Evolutionary conservation across 2,113 vertebrate species (phyloP).

Genomic region (Syngnathus floridae): DNA sequence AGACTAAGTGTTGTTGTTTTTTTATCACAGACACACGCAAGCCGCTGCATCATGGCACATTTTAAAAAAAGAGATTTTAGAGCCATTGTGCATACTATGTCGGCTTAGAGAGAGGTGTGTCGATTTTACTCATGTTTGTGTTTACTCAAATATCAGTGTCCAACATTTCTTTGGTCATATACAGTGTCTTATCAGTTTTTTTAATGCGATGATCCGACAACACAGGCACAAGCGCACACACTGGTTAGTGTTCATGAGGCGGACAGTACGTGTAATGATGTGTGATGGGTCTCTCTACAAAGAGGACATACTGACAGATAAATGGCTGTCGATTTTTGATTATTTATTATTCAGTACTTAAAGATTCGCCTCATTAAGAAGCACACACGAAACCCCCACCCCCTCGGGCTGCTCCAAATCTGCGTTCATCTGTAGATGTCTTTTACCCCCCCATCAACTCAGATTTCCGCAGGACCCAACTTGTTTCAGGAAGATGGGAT

Average conservation of each 20-base stretch:
- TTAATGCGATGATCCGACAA: not conserved
- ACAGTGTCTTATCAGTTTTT: not conserved
- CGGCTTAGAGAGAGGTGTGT: too few species aligned
- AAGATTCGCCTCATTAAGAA: conserved; percentile 99
- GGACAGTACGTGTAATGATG: conserved; percentile 93
- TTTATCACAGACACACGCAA: too few species aligned
- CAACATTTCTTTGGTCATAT: too few species aligned
- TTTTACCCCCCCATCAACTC: conserved; percentile 83
- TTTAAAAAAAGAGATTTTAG: too few species aligned
- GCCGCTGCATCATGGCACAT: too few species aligned
- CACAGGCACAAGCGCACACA: conserved; percentile 16
- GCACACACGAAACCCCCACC: conserved; percentile 25
- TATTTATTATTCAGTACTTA: conserved; percentile 99
- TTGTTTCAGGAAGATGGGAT: too few species aligned
- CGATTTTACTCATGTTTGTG: not conserved
- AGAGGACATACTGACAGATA: conserved; percentile 92
- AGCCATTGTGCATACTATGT: too few species aligned
- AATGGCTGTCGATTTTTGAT: conserved; percentile 99
- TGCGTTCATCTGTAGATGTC: conserved; percentile 91
- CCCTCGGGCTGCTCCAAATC: conserved; percentile 86
- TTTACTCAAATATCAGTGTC: too few species aligned
- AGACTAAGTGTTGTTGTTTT: too few species aligned
- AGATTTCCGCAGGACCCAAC: conserved; percentile 76
- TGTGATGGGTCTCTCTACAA: conserved; percentile 95
- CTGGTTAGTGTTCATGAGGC: conserved; percentile 88